Base-by-base conservation (phyloP, 1,140 invertebrate species). In the Brachionus sp. region DNA sequence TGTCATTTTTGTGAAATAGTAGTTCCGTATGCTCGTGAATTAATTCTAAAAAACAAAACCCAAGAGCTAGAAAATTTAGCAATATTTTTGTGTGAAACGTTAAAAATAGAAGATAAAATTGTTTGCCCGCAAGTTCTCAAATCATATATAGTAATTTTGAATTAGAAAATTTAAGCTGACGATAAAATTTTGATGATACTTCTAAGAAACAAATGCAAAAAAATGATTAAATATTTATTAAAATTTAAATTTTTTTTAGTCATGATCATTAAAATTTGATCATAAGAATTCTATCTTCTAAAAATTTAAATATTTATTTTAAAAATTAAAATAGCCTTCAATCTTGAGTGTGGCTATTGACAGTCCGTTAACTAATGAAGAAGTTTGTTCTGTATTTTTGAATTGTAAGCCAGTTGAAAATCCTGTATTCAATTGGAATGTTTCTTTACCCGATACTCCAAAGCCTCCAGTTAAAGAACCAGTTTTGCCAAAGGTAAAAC, bases 371-470 rank as follows among this genome's bases (percentile, higher is more conserved):
- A 19, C 46, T 7, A 35, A 57, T 35, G 35, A 25, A 39, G 77
- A 80, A 23, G 7, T 80, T 39, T 80, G 77, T 53, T 57, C 50
- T 10, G 37, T 44, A 13, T 23, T 44, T 42, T 66, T 80, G 13
- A 42, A 42, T 35, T 80, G 77, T 50, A 39, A 39, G 10, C 50
- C 50, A 5, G 25, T 80, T 16, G 35, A 57, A 29, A 80, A 80
- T 80, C 77, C 77, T 23, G 35, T 35, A 12, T 80, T 62, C n/a
- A 80, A 57, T 44, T 83, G 80, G 80, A 83, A 68, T 33, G 25
- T 83, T 13, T 44, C 62, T 42, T 53, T 83, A 25, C 80, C 80
- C 9, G 37, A 66, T 37, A 35, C 39, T 16, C 80, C 80, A 1
- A 83, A 83, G 13, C 80, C 80, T 68, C 35, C 80, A 0, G 23